Percentiles rank a stretch among this genome's conserved stretches.
These are phyloP conservation scores for Folsomia manolachei DNA, from an alignment of 2,888 invertebrate species.

Conservation along the genomic window DNA sequence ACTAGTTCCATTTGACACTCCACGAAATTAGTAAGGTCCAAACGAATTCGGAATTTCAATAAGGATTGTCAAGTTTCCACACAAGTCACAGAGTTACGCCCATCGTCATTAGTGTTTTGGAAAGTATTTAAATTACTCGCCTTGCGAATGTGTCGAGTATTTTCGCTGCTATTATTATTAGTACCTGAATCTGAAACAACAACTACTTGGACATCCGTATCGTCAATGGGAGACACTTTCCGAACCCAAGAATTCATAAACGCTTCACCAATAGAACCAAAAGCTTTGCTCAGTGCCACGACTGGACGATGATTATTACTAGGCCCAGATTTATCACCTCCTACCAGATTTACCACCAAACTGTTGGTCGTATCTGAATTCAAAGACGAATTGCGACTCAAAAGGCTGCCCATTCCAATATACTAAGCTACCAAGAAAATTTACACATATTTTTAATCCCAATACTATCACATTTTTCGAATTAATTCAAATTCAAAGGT, in stretches of 20 bases:
- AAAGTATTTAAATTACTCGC: background rate
- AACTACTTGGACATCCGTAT: background rate
- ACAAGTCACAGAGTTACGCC: constrained; percentile 10
- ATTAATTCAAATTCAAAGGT: too few relatives aligned
- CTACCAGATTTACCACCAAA: background rate
- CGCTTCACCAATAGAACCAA: constrained; percentile 32
- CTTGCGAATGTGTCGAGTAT: too few relatives aligned
- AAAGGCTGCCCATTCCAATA: background rate
- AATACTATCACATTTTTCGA: too few relatives aligned
- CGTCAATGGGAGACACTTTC: constrained; percentile 1
- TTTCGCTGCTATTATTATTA: too few relatives aligned
- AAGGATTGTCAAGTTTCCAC: constrained; percentile 14
- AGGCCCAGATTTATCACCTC: background rate
- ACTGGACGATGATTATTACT: background rate
- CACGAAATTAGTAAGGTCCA: too few relatives aligned
- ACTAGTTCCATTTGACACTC: too few relatives aligned
- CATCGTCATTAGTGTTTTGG: background rate
- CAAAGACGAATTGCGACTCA: background rate
- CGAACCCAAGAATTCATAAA: constrained; percentile 33
- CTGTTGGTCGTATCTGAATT: background rate
- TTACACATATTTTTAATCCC: too few relatives aligned
- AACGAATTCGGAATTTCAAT: background rate
- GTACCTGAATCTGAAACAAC: background rate
- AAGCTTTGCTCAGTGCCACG: constrained; percentile 26
- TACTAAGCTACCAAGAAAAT: too few relatives aligned